Evolutionary conservation across 2,113 vertebrate genomes (phyloP).

Genomic region (Microtus pennsylvanicus): DNA sequence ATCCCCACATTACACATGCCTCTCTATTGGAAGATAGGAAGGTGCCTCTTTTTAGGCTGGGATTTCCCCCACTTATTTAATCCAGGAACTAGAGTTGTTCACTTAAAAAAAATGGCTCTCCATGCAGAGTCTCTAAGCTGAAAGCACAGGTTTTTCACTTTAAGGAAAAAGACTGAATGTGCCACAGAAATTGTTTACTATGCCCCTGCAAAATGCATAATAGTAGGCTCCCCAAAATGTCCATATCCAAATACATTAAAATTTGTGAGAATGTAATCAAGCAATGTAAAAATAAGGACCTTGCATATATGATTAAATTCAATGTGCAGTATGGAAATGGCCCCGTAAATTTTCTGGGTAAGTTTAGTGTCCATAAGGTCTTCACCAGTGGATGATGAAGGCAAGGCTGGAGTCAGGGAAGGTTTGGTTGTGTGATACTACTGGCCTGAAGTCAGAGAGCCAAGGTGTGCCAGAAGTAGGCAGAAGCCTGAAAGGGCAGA

Average conservation of each 20-base stretch:
- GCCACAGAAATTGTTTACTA: background rate
- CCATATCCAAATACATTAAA: background rate
- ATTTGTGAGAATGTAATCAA: background rate
- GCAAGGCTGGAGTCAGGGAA: background rate
- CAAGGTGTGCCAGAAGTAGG: background rate
- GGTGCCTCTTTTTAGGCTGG: background rate
- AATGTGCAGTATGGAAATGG: background rate
- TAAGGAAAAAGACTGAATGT: background rate
- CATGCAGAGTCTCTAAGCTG: background rate
- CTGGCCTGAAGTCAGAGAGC: background rate
- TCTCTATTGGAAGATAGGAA: background rate
- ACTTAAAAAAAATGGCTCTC: background rate
- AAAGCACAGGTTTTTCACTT: background rate
- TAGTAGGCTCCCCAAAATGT: background rate
- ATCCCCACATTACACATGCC: background rate
- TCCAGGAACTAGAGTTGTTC: background rate
- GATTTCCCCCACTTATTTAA: background rate
- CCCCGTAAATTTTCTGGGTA: background rate
- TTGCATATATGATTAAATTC: background rate
- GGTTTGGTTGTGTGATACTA: background rate
- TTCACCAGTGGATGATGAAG: background rate
- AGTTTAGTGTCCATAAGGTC: background rate
- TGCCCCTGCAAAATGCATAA: background rate
- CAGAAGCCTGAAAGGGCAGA: background rate
- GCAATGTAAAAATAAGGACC: background rate